phyloP scores from a whole-genome alignment of 2,888 invertebrate genomes.

The Ophion ventricosus region DNA sequence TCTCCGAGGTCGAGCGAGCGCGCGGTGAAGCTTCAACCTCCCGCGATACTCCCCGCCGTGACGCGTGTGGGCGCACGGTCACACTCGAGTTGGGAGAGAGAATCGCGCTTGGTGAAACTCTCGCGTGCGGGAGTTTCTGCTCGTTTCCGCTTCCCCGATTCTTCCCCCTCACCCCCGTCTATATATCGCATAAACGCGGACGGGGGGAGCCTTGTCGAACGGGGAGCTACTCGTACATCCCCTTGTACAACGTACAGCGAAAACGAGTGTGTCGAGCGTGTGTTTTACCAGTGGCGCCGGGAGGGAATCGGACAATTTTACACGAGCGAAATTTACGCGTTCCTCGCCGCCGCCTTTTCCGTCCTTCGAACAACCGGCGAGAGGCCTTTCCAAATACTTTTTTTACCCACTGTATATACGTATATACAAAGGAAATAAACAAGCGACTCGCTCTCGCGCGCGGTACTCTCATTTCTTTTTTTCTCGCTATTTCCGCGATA shows the following conservation, averaged over 20 bases:
- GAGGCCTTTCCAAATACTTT: no score
- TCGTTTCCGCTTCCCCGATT: conserved; percentile 3
- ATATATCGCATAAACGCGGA: conserved; percentile 16
- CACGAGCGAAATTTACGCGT: conserved; percentile 55
- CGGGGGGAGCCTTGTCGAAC: background rate
- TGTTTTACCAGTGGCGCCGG: no score
- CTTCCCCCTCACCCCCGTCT: conserved; percentile 14
- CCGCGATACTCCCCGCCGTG: conserved; percentile 27
- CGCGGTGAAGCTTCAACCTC: conserved; percentile 14
- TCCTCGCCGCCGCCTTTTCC: background rate
- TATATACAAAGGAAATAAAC: background rate
- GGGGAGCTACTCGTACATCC: background rate
- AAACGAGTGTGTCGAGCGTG: background rate
- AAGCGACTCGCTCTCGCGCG: no score
- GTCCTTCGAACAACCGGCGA: no score
- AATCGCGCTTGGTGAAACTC: conserved; percentile 37
- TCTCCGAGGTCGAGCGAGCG: background rate
- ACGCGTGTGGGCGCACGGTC: conserved; percentile 41
- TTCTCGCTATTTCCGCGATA: no score
- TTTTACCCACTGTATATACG: background rate
- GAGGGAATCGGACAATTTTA: conserved; percentile 55
- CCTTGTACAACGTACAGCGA: no score
- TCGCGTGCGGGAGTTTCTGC: conserved; percentile 30
- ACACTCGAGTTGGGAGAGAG: conserved; percentile 46
- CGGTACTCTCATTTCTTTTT: no score